Percentiles rank a stretch among this genome's conserved stretches.
Conservation (phyloP, 2,797 vertebrate genomes). For the Phylloscopus collybita region DNA sequence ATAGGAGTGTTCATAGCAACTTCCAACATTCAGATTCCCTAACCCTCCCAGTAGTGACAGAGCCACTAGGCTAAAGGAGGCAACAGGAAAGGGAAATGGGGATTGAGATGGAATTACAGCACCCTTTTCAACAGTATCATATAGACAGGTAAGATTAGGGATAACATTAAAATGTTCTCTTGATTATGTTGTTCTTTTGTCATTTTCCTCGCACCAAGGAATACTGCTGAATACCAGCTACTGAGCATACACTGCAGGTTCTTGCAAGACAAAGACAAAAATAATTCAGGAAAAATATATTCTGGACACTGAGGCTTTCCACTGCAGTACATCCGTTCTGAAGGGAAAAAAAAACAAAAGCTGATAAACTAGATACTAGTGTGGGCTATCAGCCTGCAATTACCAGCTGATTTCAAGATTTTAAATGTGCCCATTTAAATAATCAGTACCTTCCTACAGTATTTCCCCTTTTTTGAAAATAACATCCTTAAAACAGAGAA, state of each 20-base stretch:
- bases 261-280: neutral
- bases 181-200: neutral
- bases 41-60: neutral
- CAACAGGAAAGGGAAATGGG: neutral
- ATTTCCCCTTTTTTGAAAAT: neutral
- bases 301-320: neutral
- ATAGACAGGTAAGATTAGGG: neutral
- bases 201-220: neutral
- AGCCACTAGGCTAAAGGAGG: neutral
- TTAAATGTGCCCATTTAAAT: neutral
- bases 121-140: neutral
- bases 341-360: neutral
- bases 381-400: neutral
- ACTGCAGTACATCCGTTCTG: neutral
- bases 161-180: neutral
- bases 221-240: neutral
- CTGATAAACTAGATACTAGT: neutral
- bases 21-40: neutral
- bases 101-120: neutral
- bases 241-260: neutral
- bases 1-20: neutral
- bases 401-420: neutral
- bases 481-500: neutral
- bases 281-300: neutral
- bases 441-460: neutral